These are phyloP conservation scores for Heterochromis multidens DNA, from an alignment of 2,113 vertebrate genomes.

Conservation along the genomic window DNA sequence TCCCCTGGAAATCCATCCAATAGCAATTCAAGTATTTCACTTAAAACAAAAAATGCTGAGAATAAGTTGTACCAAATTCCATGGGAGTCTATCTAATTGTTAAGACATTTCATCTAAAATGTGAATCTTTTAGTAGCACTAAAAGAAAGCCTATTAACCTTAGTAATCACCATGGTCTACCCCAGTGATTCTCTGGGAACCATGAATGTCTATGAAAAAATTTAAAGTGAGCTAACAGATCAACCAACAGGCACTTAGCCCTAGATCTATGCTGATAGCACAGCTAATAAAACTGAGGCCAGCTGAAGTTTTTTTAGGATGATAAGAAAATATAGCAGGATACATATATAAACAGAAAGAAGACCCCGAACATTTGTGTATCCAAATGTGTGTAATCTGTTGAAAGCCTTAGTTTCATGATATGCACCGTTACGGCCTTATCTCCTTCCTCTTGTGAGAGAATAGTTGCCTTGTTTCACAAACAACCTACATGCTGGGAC, in stretches of 20 bases:
- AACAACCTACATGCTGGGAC: constrained; percentile 39
- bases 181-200: background rate
- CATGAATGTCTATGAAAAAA: background rate
- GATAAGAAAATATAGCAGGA: background rate
- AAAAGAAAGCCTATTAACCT: background rate
- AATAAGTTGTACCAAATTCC: background rate
- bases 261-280: too few relatives aligned
- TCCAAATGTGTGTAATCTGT: background rate
- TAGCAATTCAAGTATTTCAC: background rate
- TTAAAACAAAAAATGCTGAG: background rate
- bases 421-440: background rate
- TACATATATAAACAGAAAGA: background rate
- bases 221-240: too few relatives aligned
- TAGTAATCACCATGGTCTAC: background rate
- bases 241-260: too few relatives aligned
- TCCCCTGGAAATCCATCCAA: background rate
- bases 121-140: background rate
- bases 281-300: background rate
- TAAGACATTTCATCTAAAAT: background rate
- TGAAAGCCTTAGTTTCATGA: background rate
- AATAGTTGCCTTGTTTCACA: background rate
- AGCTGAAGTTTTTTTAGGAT: background rate
- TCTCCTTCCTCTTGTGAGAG: background rate
- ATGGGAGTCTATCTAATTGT: background rate
- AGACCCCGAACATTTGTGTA: background rate